Percentiles rank a stretch among this genome's conserved stretches.
phyloP scores from a whole-genome alignment of 2,797 vertebrate genomes.

The Acrossocheilus wenchowensis region DNA sequence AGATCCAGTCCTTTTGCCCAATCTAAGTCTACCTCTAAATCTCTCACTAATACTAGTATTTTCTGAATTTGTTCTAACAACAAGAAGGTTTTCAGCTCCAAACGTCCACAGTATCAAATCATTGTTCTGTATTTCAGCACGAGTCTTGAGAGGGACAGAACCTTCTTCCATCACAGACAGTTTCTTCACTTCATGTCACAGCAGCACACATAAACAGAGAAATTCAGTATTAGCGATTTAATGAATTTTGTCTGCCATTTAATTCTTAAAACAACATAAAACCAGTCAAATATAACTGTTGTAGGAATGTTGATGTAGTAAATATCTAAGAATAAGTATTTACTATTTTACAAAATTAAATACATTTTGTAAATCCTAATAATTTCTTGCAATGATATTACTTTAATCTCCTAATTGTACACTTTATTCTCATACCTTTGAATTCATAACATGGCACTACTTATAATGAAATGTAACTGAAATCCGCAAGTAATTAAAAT shows the following conservation, averaged over 20 bases:
- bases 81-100: not conserved
- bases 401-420: not conserved
- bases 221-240: not conserved
- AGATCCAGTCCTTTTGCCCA: not conserved
- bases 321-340: not conserved
- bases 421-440: not conserved
- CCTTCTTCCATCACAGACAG: accelerated
- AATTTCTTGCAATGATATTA: not conserved
- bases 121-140: accelerated
- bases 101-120: constrained; percentile 8
- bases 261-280: not conserved
- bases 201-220: not conserved
- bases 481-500: no score
- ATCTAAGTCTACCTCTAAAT: not conserved
- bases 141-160: accelerated
- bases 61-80: not conserved
- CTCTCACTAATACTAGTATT: not conserved
- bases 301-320: not conserved
- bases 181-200: not conserved
- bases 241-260: not conserved
- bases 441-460: no score
- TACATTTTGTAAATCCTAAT: not conserved
- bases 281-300: not conserved
- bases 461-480: no score
- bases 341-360: not conserved